Percentiles rank a stretch among this genome's conserved stretches.
Conservation (phyloP, 2,797 vertebrate species). For the Staurois parvus region DNA sequence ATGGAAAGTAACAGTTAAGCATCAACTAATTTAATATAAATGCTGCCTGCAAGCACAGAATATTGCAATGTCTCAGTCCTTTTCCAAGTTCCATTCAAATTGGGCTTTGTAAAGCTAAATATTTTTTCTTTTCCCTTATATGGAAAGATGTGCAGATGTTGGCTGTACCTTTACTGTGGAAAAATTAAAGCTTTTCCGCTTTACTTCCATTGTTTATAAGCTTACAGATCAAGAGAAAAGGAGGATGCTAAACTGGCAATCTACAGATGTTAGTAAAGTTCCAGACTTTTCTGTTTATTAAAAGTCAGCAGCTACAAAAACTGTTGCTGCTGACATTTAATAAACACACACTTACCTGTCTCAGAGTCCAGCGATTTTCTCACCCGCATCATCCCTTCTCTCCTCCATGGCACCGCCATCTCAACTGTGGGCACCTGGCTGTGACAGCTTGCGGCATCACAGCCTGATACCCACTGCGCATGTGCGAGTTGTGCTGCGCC, state of each 20-base stretch:
- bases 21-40: background rate
- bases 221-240: constrained; percentile 15
- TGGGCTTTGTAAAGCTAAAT: constrained; percentile 34
- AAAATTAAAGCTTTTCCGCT: constrained; percentile 38
- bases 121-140: constrained; percentile 55
- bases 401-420: no score
- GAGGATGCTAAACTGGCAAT: constrained; percentile 1
- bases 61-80: constrained; percentile 17
- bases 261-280: background rate
- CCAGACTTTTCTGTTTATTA: no score
- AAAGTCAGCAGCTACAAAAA: no score
- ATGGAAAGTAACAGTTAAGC: background rate
- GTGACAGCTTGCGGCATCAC: no score
- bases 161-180: constrained; percentile 50
- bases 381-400: no score
- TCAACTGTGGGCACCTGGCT: no score
- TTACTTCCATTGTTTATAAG: constrained; percentile 44
- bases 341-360: no score
- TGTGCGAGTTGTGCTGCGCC: no score
- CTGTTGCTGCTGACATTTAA: no score
- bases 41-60: constrained; percentile 1
- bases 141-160: constrained; percentile 48
- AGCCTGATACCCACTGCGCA: no score
- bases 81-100: constrained; percentile 36
- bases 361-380: no score